phyloP scores from a whole-genome alignment of 1,140 invertebrate genomes.

The Streblospio benedicti region DNA sequence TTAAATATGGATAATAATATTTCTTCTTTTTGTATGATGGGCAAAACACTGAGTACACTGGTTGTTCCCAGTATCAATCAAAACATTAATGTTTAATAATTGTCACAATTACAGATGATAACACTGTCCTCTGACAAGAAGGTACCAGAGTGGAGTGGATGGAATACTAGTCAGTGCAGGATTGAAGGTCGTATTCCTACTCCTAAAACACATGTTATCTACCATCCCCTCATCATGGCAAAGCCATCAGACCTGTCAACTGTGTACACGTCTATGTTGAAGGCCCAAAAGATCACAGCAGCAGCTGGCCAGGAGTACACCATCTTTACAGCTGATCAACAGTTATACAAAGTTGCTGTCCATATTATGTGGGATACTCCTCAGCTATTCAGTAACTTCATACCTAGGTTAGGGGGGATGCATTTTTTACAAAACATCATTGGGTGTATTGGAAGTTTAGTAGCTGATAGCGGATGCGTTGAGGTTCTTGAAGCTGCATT shows the following conservation, averaged over 20 bases:
- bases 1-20: too few species aligned
- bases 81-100: too few species aligned
- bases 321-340: too few species aligned
- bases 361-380: background rate
- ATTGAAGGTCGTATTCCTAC: background rate
- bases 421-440: background rate
- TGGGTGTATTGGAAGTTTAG: background rate
- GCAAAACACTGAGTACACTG: too few species aligned
- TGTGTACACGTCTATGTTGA: background rate
- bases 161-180: too few species aligned
- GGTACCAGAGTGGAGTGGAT: too few species aligned
- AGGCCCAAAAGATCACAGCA: background rate
- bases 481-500: too few species aligned
- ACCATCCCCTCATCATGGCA: conserved; percentile 1
- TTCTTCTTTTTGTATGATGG: too few species aligned
- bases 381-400: background rate
- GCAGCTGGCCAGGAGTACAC: background rate
- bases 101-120: too few species aligned
- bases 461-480: too few species aligned
- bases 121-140: too few species aligned
- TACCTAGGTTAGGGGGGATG: background rate
- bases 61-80: too few species aligned
- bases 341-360: background rate
- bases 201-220: background rate
- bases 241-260: background rate